A percentile compares a stretch with the other conserved stretches of the same genome.
Conservation (phyloP, 2,888 invertebrate species). For the Pristionchus mayeri region DNA sequence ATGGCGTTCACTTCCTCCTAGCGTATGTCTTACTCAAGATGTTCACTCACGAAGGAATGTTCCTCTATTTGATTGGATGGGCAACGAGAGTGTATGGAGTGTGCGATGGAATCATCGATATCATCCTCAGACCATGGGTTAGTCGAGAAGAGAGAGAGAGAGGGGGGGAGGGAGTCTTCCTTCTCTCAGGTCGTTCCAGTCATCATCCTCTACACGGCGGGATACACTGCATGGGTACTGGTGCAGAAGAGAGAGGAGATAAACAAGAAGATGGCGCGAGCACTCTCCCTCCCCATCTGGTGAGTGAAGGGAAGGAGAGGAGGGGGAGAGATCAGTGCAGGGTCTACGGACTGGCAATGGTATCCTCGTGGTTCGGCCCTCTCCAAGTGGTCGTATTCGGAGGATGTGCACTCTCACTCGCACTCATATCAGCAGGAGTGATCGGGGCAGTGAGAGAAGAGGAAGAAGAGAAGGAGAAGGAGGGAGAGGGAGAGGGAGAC, state of each 20-base stretch:
- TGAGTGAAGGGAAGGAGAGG: conserved; percentile 47
- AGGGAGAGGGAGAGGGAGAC: conserved; percentile 47
- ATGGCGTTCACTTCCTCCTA: conserved; percentile 37
- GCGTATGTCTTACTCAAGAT: conserved; percentile 71
- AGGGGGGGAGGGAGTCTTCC: neutral
- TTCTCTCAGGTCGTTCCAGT: conserved; percentile 70
- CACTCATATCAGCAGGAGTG: conserved; percentile 68
- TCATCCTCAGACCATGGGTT: conserved; percentile 70
- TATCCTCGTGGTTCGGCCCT: conserved; percentile 69
- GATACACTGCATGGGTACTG: conserved; percentile 73
- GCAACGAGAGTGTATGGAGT: conserved; percentile 65
- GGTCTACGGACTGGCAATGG: conserved; percentile 69
- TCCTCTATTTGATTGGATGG: conserved; percentile 68
- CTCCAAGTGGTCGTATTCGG: conserved; percentile 71
- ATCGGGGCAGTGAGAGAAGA: conserved; percentile 55
- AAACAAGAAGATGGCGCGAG: conserved; percentile 71
- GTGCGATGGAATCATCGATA: conserved; percentile 65
- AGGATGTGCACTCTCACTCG: conserved; percentile 62
- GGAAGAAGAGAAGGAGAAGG: conserved; percentile 52
- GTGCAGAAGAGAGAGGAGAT: conserved; percentile 68
- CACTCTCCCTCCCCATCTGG: conserved; percentile 75
- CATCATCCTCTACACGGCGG: conserved; percentile 65
- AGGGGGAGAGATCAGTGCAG: conserved; percentile 48
- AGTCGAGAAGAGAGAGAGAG: neutral
- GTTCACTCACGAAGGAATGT: conserved; percentile 71